phyloP scores from a whole-genome alignment of 53 echinoderm and acorn worm genomes.

The Echinometra lucunter region DNA sequence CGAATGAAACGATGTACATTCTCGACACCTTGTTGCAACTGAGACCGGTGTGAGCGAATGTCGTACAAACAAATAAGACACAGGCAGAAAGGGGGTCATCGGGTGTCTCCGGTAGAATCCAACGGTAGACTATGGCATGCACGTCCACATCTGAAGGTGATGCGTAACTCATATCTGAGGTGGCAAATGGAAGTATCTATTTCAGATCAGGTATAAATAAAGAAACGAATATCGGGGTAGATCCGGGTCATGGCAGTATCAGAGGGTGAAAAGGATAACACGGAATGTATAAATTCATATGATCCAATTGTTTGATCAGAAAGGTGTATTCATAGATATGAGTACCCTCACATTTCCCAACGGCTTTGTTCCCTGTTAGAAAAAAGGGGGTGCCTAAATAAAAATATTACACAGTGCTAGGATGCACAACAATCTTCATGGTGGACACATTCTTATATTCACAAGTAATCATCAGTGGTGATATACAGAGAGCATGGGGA shows the following conservation, averaged over 20 bases:
- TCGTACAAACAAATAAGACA: slow-evolving; percentile 14
- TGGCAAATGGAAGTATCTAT: neutral
- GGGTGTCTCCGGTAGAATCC: neutral
- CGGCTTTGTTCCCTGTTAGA: too few species aligned
- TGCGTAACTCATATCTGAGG: neutral
- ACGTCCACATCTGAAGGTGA: neutral
- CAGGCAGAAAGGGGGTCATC: neutral
- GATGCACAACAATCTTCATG: too few species aligned
- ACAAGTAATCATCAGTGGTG: too few species aligned
- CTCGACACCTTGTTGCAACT: neutral
- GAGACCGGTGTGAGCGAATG: neutral
- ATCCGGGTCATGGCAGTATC: neutral
- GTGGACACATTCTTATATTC: too few species aligned
- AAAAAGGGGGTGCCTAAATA: too few species aligned
- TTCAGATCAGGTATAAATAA: neutral
- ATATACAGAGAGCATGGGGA: too few species aligned
- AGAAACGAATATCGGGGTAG: neutral
- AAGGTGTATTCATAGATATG: too few species aligned
- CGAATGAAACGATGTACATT: neutral
- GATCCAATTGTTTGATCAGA: too few species aligned
- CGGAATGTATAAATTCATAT: too few species aligned
- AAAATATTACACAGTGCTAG: too few species aligned
- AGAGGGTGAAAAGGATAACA: neutral
- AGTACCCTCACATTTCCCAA: too few species aligned
- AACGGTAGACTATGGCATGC: neutral